phyloP scores from a whole-genome alignment of 2,113 vertebrate genomes.

The Fulica atra region DNA sequence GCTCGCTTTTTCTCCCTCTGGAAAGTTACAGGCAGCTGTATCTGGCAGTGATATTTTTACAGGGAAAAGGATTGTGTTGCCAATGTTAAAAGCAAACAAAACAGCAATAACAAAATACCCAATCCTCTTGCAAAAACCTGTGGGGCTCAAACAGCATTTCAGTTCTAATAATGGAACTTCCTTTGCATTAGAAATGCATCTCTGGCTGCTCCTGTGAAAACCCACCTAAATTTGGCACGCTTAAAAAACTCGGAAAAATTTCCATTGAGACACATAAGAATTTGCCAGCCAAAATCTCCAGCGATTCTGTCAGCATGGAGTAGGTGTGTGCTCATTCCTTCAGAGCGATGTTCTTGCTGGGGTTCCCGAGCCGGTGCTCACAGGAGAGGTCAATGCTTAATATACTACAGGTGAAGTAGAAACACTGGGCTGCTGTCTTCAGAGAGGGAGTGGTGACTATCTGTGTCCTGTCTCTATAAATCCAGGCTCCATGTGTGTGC shows the following conservation, averaged over 20 bases:
- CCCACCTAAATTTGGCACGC: not conserved
- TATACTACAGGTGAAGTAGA: not conserved
- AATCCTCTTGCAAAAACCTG: not conserved
- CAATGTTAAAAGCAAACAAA: not conserved
- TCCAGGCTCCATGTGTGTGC: not conserved
- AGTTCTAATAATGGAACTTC: not conserved
- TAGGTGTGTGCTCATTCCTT: not conserved
- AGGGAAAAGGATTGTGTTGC: not conserved
- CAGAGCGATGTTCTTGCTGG: not conserved
- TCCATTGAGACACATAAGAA: not conserved
- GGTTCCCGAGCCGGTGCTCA: not conserved
- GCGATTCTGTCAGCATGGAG: not conserved
- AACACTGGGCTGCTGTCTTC: not conserved
- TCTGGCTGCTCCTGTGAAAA: constrained; percentile 18
- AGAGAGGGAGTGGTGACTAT: not conserved
- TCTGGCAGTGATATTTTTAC: not conserved
- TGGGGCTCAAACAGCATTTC: not conserved
- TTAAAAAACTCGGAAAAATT: not conserved
- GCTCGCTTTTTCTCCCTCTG: not conserved
- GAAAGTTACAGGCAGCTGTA: not conserved
- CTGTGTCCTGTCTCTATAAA: not conserved
- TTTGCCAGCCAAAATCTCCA: not conserved
- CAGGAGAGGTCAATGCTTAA: not conserved
- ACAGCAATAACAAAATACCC: not conserved
- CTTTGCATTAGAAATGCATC: not conserved